Conservation (phyloP, 2,113 vertebrate species). For the Ailuropoda melanoleuca region DNA sequence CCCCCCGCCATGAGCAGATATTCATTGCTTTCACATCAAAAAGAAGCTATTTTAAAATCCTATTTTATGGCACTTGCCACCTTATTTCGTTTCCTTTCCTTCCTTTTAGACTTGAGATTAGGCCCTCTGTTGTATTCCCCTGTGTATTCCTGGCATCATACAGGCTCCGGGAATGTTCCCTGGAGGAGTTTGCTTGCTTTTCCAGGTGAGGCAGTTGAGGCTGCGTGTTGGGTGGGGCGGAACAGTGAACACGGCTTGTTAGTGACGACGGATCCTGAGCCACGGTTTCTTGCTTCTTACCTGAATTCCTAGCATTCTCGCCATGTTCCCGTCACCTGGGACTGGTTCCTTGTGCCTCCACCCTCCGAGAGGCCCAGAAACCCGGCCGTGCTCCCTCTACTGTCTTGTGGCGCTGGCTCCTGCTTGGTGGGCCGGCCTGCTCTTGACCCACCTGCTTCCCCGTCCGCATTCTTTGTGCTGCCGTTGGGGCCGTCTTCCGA, state of each 20-base stretch:
- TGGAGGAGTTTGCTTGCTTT: not conserved
- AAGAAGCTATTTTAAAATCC: not conserved
- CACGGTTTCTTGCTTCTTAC: not conserved
- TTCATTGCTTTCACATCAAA: not conserved
- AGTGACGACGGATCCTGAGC: not conserved
- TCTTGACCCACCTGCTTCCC: fast-evolving
- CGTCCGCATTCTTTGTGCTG: not conserved
- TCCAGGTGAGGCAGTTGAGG: not conserved
- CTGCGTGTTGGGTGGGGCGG: not conserved
- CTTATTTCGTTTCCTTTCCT: not conserved
- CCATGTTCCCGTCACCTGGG: not conserved
- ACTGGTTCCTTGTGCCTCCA: not conserved
- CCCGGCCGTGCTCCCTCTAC: fast-evolving
- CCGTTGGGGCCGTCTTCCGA: not conserved
- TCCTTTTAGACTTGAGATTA: not conserved
- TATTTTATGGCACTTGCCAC: not conserved
- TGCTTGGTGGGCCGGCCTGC: not conserved
- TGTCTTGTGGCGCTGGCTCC: fast-evolving
- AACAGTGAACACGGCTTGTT: not conserved
- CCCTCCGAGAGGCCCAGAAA: not conserved
- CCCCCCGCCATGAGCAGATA: not conserved
- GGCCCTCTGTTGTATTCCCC: no score
- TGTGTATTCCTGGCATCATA: not conserved
- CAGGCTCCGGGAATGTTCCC: not conserved
- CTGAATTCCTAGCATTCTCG: not conserved